Conservation (phyloP, 2,888 invertebrate genomes). For the Andricus curvator region DNA sequence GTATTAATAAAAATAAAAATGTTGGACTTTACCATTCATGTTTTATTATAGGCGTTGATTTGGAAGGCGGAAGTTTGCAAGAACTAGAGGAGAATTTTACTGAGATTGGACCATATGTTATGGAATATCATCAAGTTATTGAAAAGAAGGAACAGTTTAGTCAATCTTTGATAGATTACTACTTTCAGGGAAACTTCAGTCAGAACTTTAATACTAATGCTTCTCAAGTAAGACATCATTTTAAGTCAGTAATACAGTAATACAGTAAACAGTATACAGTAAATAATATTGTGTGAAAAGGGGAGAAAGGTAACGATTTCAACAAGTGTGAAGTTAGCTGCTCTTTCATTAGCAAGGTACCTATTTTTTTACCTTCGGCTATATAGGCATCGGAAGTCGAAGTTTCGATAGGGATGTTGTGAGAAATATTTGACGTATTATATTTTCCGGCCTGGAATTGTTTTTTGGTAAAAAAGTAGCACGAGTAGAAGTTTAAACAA, state of each 20-base stretch:
- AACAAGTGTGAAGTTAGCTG: too few relatives aligned
- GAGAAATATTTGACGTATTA: neutral
- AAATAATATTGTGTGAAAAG: too few relatives aligned
- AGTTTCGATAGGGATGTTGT: too few relatives aligned
- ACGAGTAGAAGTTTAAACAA: too few relatives aligned
- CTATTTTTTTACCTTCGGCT: too few relatives aligned
- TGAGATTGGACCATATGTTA: slow-evolving; percentile 36
- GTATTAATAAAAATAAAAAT: neutral
- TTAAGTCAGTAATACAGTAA: neutral
- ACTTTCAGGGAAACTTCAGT: slow-evolving; percentile 56
- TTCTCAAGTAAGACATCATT: neutral
- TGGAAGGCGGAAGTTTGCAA: neutral
- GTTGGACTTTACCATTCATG: neutral
- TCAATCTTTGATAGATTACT: slow-evolving; percentile 59
- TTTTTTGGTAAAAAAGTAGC: too few relatives aligned
- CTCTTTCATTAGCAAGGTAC: too few relatives aligned
- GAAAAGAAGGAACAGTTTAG: slow-evolving; percentile 52
- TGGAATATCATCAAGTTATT: slow-evolving; percentile 55
- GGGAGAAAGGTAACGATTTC: too few relatives aligned
- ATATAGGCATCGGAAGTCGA: too few relatives aligned
- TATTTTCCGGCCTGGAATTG: too few relatives aligned
- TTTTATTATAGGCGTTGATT: neutral
- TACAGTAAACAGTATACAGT: too few relatives aligned
- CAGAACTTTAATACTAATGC: slow-evolving; percentile 10
- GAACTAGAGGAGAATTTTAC: slow-evolving; percentile 58